A percentile compares a stretch with the other conserved stretches of the same genome.
These are phyloP conservation scores for Cephalopholis sonnerati DNA, from an alignment of 2,113 vertebrate genomes.

Conservation along the genomic window DNA sequence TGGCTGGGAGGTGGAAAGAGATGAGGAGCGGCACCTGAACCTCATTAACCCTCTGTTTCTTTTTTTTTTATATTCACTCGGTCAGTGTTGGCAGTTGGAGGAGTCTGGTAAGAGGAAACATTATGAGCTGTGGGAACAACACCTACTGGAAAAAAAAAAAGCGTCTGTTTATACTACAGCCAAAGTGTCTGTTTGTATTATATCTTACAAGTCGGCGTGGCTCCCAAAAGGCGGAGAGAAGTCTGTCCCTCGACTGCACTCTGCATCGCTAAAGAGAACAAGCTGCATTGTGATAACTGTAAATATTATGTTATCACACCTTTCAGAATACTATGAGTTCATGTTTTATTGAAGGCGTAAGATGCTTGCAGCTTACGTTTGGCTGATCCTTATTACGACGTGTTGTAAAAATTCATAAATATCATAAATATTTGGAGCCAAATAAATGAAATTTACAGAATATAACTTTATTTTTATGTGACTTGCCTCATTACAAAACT, in stretches of 20 bases:
- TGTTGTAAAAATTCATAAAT: conserved; percentile 31
- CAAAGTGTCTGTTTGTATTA: conserved; percentile 66
- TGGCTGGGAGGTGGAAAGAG: conserved; percentile 28
- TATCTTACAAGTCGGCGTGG: conserved; percentile 28
- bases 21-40: conserved; percentile 47
- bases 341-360: conserved; percentile 72
- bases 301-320: conserved; percentile 69
- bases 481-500: conserved; percentile 24
- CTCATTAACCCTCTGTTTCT: conserved; percentile 55
- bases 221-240: conserved; percentile 52
- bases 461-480: conserved; percentile 13
- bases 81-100: conserved; percentile 45
- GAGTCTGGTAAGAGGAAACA: conserved; percentile 22
- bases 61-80: conserved; percentile 27
- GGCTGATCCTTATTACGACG: conserved; percentile 20
- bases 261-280: conserved; percentile 53
- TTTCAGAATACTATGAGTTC: conserved; percentile 59
- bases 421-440: conserved; percentile 39
- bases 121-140: conserved; percentile 32
- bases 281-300: conserved; percentile 46
- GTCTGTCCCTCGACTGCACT: conserved; percentile 45
- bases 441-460: conserved; percentile 26
- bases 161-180: conserved; percentile 37
- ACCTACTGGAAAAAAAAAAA: conserved; percentile 10
- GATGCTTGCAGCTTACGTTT: conserved; percentile 40